A percentile compares a stretch with the other conserved stretches of the same genome.
These are phyloP conservation scores for Paraescarpia echinospica DNA, from an alignment of 1,140 invertebrate species.

Conservation along the genomic window DNA sequence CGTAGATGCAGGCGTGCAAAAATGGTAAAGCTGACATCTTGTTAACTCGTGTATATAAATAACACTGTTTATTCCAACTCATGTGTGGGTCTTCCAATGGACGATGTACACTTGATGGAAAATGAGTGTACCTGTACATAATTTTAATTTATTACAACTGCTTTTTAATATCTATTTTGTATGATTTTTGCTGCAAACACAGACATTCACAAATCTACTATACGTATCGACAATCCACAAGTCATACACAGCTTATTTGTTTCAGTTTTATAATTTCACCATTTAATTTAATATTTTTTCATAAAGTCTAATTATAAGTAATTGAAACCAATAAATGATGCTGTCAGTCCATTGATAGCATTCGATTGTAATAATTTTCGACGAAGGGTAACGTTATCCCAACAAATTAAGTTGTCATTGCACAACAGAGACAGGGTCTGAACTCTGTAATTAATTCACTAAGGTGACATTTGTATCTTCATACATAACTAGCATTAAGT, in stretches of 20 bases:
- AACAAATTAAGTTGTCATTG: background rate
- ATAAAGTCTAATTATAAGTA: no score
- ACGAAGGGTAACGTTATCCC: background rate
- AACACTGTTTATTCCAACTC: background rate
- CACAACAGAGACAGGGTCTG: background rate
- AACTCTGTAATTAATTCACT: background rate
- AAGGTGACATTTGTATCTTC: background rate
- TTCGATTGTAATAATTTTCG: background rate
- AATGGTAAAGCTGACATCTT: background rate
- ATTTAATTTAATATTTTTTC: background rate
- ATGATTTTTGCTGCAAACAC: background rate
- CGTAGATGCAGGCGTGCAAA: background rate
- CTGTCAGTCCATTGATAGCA: no score
- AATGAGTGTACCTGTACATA: background rate
- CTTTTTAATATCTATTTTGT: slow-evolving; percentile 5
- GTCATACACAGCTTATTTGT: background rate
- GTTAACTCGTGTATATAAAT: background rate
- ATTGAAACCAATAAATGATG: no score
- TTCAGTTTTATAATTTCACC: background rate
- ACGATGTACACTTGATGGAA: background rate
- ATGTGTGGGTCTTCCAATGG: background rate
- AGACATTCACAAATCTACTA: background rate
- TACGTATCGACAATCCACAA: background rate
- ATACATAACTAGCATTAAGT: background rate
- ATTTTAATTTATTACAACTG: background rate